Conservation (phyloP, 2,888 invertebrate species). For the Leptarthrus brevirostris region DNA sequence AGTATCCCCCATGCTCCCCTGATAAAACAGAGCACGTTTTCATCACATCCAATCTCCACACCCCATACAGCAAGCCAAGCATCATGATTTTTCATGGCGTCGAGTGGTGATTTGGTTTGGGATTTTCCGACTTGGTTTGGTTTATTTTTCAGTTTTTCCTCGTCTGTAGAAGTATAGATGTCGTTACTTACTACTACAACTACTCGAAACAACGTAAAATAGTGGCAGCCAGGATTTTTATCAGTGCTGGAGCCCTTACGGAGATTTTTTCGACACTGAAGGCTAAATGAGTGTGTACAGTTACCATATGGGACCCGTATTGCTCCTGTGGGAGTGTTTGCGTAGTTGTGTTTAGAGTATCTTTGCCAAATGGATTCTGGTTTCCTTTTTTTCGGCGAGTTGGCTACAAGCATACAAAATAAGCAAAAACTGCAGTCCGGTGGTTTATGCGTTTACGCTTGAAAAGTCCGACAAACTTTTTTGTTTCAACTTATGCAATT, state of each 20-base stretch:
- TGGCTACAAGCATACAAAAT: neutral
- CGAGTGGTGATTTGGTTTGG: slow-evolving; percentile 52
- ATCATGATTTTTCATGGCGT: slow-evolving; percentile 53
- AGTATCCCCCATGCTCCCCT: neutral
- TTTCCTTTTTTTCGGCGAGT: neutral
- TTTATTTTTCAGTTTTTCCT: slow-evolving; percentile 46
- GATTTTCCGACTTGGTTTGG: slow-evolving; percentile 46
- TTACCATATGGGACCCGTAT: slow-evolving; percentile 41
- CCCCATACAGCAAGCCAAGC: slow-evolving; percentile 48
- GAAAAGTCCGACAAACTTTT: slow-evolving; percentile 17
- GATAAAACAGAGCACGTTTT: slow-evolving; percentile 38
- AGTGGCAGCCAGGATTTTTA: slow-evolving; percentile 23
- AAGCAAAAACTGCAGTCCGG: slow-evolving; percentile 16
- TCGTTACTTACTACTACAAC: slow-evolving; percentile 8
- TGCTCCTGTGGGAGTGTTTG: slow-evolving; percentile 39
- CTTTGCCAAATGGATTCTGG: neutral
- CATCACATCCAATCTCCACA: slow-evolving; percentile 52
- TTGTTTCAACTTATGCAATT: slow-evolving; percentile 29
- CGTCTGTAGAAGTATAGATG: neutral
- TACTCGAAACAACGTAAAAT: neutral
- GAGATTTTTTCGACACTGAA: slow-evolving; percentile 38
- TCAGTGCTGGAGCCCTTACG: slow-evolving; percentile 33
- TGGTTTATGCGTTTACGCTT: slow-evolving; percentile 32
- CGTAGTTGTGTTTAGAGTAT: slow-evolving; percentile 30
- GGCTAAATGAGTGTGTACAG: slow-evolving; percentile 38